Evolutionary conservation across 2,888 invertebrate species (phyloP).

Genomic region (Micropterix aruncella): DNA sequence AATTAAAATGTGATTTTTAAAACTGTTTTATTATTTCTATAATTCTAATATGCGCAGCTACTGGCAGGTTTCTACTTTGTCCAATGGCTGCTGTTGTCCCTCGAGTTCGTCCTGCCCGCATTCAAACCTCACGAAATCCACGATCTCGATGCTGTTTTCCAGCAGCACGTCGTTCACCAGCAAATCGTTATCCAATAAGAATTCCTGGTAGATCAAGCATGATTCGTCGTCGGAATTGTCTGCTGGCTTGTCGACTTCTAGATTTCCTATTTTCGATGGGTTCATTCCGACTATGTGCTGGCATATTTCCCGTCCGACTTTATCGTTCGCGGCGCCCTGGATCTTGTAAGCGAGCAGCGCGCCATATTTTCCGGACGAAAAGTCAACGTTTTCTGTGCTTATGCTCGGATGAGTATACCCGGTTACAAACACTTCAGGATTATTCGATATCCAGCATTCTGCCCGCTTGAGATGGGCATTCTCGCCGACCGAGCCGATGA

Average conservation of each 20-base stretch:
- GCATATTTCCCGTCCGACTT: slow-evolving; percentile 62
- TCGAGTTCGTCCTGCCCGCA: slow-evolving; percentile 58
- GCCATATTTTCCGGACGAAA: slow-evolving; percentile 71
- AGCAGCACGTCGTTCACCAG: slow-evolving; percentile 61
- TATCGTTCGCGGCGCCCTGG: slow-evolving; percentile 23
- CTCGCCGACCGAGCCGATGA: slow-evolving; percentile 83
- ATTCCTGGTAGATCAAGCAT: slow-evolving; percentile 76
- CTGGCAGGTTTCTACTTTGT: slow-evolving; percentile 48
- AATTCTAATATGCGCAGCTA: slow-evolving; percentile 18
- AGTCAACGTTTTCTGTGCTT: slow-evolving; percentile 19
- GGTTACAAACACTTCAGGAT: slow-evolving; percentile 35
- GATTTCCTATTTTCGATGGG: slow-evolving; percentile 59
- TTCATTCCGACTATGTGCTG: slow-evolving; percentile 90
- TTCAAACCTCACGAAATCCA: slow-evolving; percentile 78
- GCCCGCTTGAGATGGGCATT: slow-evolving; percentile 75
- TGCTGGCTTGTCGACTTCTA: slow-evolving; percentile 43
- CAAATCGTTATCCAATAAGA: slow-evolving; percentile 60
- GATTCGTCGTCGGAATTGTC: slow-evolving; percentile 61
- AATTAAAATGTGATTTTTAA: not conserved
- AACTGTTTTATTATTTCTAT: slow-evolving; percentile 3
- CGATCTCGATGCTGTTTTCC: slow-evolving; percentile 46
- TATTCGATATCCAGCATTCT: slow-evolving; percentile 51
- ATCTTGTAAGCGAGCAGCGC: slow-evolving; percentile 60
- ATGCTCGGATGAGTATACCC: slow-evolving; percentile 73
- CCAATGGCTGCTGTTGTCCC: slow-evolving; percentile 37